These are phyloP conservation scores for Drosophila antonietae DNA, from an alignment of 2,888 invertebrate genomes.

Conservation along the genomic window DNA sequence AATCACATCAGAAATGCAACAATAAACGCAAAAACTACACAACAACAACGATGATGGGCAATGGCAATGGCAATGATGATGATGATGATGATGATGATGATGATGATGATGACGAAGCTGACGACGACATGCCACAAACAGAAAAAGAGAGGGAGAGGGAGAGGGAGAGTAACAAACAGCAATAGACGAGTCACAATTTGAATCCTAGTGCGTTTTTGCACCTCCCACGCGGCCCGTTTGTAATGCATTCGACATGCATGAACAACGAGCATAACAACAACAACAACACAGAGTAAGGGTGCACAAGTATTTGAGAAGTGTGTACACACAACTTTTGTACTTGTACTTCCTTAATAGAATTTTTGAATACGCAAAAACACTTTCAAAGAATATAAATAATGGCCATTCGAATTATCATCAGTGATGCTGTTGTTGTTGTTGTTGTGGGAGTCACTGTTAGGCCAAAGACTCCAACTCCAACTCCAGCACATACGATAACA, in stretches of 20 bases:
- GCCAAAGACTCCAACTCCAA: constrained; percentile 13
- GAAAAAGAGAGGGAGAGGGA: not conserved
- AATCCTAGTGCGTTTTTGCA: constrained; percentile 24
- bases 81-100: constrained; percentile 44
- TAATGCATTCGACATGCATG: constrained; percentile 78
- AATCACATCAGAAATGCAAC: constrained; percentile 81
- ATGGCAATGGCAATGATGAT: constrained; percentile 28
- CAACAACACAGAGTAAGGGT: constrained; percentile 29
- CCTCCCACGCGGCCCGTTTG: constrained; percentile 17
- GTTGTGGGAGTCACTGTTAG: constrained; percentile 17
- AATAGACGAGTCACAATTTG: constrained; percentile 36
- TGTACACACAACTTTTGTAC: constrained; percentile 66
- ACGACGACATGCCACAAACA: constrained; percentile 56
- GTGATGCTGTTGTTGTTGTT: constrained; percentile 18
- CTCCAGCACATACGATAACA: constrained; percentile 57
- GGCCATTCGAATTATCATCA: constrained; percentile 83
- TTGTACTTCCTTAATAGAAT: constrained; percentile 83
- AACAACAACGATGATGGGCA: constrained; percentile 34
- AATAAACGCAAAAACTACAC: constrained; percentile 80
- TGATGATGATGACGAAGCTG: constrained; percentile 51
- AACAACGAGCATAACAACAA: constrained; percentile 51
- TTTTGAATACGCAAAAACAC: constrained; percentile 84
- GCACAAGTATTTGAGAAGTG: constrained; percentile 6
- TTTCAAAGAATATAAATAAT: constrained; percentile 84
- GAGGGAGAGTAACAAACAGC: not conserved